phyloP scores from a whole-genome alignment of 2,888 invertebrate species.

The Ptychoptera albimana region DNA sequence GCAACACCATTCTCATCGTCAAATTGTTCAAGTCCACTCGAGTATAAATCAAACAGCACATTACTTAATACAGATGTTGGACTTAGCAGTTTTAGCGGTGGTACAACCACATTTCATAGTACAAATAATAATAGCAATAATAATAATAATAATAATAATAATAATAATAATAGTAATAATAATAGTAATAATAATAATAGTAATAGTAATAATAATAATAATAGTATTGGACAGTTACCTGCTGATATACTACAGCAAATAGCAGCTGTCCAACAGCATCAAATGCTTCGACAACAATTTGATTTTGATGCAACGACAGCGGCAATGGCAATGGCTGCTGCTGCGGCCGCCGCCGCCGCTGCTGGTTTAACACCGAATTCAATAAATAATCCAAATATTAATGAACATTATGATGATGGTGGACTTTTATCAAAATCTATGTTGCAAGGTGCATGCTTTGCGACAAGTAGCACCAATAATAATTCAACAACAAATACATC shows the following conservation, averaged over 20 bases:
- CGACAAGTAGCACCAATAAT: conserved; percentile 16
- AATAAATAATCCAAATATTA: too few relatives aligned
- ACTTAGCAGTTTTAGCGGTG: too few relatives aligned
- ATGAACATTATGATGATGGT: too few relatives aligned
- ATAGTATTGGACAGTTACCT: background rate
- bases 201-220: background rate
- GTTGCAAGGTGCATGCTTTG: conserved; percentile 1
- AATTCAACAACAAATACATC: conserved; percentile 10
- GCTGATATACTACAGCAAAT: background rate
- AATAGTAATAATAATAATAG: background rate
- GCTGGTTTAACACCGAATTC: background rate
- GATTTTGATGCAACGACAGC: background rate
- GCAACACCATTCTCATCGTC: background rate
- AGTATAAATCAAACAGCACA: background rate
- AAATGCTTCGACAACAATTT: background rate
- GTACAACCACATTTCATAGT: background rate
- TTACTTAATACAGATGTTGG: too few relatives aligned
- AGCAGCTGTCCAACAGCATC: background rate
- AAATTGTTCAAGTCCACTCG: background rate
- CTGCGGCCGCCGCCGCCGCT: background rate
- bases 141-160: background rate
- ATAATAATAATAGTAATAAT: background rate
- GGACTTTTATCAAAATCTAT: too few relatives aligned
- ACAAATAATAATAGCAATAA: background rate
- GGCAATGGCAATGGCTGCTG: background rate